Base-by-base conservation (phyloP, 2,888 invertebrate genomes). In the Heterodera filipjevi region DNA sequence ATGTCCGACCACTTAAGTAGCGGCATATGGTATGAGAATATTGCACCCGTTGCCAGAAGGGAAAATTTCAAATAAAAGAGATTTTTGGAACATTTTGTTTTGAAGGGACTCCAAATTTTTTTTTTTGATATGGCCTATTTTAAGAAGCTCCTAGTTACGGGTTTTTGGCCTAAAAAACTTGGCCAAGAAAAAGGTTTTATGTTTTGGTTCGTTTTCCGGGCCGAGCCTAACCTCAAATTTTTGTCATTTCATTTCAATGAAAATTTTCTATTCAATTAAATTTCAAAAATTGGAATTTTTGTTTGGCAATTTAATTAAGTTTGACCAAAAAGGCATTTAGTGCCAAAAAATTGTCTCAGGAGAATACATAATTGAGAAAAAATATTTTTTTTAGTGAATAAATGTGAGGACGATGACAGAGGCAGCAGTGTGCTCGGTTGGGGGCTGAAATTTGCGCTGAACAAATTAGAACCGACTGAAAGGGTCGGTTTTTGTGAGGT, bases 401-500 rank as follows among this genome's bases (percentile, higher is more conserved):
- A 59, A 59, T 59, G 59, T 59, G n/a, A n/a, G 2, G n/a, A 8
- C n/a, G 22, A 22, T 59, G n/a, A n/a, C n/a, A 59, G 59, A 8
- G 16, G 49, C 8, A 49, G n/a, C 59, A n/a, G 8, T n/a, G 59
- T 27, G 59, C n/a, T 59, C 8, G 59, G 59, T 3, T 59, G 59
- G 59, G 59, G 59, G 27, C 59, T 59, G 0, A 59, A 59, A 59
- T 59, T 59, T 59, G 59, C 59, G 27, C n/a, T 59, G 12, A 59
- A 59, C n/a, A 59, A 59, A 59, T 59, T 59, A 27, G 27, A 5
- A 59, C 27, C n/a, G n/a, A 59, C 59, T 6, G 59, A 59, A 59
- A 59, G 59, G 59, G 59, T 59, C 27, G 59, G 59, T 59, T 39
- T 39, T 39, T n/a, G n/a, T n/a, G n/a, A n/a, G n/a, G n/a, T n/a